A percentile compares a stretch with the other conserved stretches of the same genome.
phyloP scores from a whole-genome alignment of 1,140 invertebrate species.

The Bombus balteatus region DNA sequence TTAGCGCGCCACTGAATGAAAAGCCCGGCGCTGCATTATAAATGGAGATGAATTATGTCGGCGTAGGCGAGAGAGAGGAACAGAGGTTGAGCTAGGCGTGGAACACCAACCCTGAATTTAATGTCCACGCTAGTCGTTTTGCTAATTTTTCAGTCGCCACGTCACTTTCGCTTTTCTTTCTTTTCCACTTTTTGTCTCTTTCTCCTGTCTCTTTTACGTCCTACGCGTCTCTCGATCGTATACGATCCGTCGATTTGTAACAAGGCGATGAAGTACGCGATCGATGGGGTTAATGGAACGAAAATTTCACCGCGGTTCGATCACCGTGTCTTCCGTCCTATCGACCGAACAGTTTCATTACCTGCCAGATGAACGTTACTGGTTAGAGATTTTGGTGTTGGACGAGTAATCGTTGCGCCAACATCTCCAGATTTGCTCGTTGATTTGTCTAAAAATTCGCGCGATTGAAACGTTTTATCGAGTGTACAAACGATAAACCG shows the following conservation, averaged over 20 bases:
- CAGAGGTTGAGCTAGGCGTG: not conserved
- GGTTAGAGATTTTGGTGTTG: not conserved
- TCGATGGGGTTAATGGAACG: conserved; percentile 26
- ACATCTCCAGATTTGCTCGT: not conserved
- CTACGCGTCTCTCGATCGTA: not conserved
- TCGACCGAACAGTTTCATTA: conserved; percentile 10
- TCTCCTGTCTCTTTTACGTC: too few relatives aligned
- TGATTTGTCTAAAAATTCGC: not conserved
- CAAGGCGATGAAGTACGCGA: not conserved
- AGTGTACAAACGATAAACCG: not conserved
- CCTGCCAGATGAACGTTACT: not conserved
- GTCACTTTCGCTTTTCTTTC: not conserved
- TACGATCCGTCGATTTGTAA: not conserved
- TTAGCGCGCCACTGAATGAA: conserved; percentile 58
- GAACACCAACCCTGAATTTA: not conserved
- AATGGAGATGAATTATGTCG: conserved; percentile 72
- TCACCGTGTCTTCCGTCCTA: conserved; percentile 10
- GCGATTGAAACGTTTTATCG: not conserved
- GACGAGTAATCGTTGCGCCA: not conserved
- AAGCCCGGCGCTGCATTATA: conserved; percentile 66
- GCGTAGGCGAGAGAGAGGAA: not conserved
- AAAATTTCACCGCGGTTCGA: not conserved
- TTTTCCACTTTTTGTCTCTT: not conserved
- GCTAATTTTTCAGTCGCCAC: conserved; percentile 33
- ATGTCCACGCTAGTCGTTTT: not conserved